These are phyloP conservation scores for Ammodytes dubius DNA, from an alignment of 2,113 vertebrate species.

Conservation along the genomic window DNA sequence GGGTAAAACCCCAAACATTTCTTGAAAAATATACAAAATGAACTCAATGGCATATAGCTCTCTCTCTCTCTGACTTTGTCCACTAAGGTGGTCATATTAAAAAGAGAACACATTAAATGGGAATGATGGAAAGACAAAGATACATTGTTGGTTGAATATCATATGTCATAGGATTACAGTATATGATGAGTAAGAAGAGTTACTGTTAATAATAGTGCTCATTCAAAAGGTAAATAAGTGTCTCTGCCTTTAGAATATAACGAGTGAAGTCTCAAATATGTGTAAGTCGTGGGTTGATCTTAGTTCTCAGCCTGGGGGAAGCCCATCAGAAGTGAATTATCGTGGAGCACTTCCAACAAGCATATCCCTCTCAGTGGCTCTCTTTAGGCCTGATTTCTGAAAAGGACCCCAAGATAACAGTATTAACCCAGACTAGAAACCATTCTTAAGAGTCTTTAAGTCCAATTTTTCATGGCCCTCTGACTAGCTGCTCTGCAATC, in stretches of 20 bases:
- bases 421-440: constrained; percentile 38
- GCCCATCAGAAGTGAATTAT: constrained; percentile 48
- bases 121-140: background rate
- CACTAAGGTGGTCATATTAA: background rate
- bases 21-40: background rate
- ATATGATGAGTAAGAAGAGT: background rate
- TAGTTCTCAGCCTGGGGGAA: constrained; percentile 30
- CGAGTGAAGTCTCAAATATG: constrained; percentile 21
- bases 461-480: constrained; percentile 40
- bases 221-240: background rate
- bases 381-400: constrained; percentile 64
- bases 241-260: background rate
- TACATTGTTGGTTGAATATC: background rate
- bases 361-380: constrained; percentile 38
- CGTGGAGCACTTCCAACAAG: constrained; percentile 9
- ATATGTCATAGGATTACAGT: background rate
- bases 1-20: background rate
- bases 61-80: background rate
- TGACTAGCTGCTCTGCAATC: constrained; percentile 69
- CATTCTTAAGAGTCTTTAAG: background rate
- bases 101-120: background rate
- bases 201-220: background rate
- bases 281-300: constrained; percentile 42
- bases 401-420: constrained; percentile 49
- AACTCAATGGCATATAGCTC: background rate